A percentile compares a stretch with the other conserved stretches of the same genome.
These are phyloP conservation scores for Nesometra sesokonis DNA, from an alignment of 35 echinoderm and acorn worm genomes.

Conservation along the genomic window DNA sequence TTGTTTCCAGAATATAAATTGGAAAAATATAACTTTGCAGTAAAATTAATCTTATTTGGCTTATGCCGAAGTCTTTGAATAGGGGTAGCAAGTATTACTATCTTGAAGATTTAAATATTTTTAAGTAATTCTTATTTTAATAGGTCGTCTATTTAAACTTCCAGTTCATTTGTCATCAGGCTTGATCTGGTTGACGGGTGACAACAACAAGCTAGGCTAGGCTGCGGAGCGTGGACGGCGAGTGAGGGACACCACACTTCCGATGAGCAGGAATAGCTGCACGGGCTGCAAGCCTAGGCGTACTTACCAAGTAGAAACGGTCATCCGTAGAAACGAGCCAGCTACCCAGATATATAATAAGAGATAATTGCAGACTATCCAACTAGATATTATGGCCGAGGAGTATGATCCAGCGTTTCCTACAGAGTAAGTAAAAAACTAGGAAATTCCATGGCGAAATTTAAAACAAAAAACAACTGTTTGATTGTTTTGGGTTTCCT, in stretches of 20 bases:
- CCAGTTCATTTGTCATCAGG: background rate
- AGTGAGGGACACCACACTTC: background rate
- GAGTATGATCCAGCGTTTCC: slow-evolving; percentile 42
- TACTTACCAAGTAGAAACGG: too few species aligned
- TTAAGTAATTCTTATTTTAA: background rate
- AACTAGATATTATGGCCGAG: slow-evolving; percentile 17
- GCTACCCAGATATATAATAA: too few species aligned
- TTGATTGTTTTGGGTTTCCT: too few species aligned
- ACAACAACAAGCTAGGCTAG: background rate
- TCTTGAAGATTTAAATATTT: background rate
- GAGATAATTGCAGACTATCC: background rate
- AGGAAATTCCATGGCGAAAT: too few species aligned
- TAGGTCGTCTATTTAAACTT: background rate
- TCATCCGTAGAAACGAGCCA: too few species aligned
- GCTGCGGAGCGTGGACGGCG: background rate
- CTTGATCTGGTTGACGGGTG: background rate
- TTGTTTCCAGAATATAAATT: background rate
- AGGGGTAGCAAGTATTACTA: background rate
- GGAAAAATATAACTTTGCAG: background rate
- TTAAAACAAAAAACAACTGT: too few species aligned
- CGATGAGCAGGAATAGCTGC: background rate
- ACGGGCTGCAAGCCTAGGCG: background rate
- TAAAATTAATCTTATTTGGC: background rate
- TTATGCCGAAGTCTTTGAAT: background rate
- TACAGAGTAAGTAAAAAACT: slow-evolving; percentile 55